A percentile compares a stretch with the other conserved stretches of the same genome.
Conservation (phyloP, 2,888 invertebrate species). For the Microplitis deprimator region DNA sequence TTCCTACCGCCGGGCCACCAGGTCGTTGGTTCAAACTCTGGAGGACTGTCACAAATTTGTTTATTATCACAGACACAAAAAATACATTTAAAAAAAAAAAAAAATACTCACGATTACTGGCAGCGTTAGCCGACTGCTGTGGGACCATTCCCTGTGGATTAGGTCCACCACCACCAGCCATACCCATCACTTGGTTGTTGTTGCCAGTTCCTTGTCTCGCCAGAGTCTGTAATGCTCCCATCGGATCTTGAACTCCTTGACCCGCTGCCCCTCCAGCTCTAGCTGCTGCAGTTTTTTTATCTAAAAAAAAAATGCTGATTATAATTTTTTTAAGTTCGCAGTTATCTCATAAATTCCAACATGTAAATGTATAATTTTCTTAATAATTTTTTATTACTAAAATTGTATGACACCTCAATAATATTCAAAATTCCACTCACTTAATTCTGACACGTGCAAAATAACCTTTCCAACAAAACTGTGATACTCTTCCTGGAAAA, state of each 20-base stretch:
- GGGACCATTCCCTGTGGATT: constrained; percentile 76
- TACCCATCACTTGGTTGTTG: constrained; percentile 75
- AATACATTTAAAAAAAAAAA: constrained; percentile 1
- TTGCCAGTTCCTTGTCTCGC: constrained; percentile 82
- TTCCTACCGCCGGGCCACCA: constrained; percentile 68
- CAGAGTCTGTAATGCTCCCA: constrained; percentile 89
- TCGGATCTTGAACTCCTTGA: constrained; percentile 86
- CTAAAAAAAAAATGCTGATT: constrained; percentile 43
- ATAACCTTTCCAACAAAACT: constrained; percentile 91
- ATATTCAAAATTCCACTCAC: constrained; percentile 79
- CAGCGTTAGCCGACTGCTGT: constrained; percentile 72
- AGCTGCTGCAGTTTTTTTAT: constrained; percentile 69
- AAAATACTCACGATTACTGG: constrained; percentile 67
- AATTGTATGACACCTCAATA: constrained; percentile 12
- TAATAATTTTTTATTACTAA: neutral
- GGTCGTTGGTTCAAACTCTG: constrained; percentile 83
- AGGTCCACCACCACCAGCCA: constrained; percentile 73
- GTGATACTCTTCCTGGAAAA: constrained; percentile 87
- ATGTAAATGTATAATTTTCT: no score
- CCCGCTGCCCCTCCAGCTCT: constrained; percentile 49
- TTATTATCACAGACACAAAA: constrained; percentile 15
- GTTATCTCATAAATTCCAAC: no score
- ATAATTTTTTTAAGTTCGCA: constrained; percentile 21
- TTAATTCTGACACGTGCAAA: constrained; percentile 85
- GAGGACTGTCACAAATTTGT: constrained; percentile 71